Conservation (phyloP, 2,113 vertebrate genomes). For the Pangasianodon hypophthalmus region DNA sequence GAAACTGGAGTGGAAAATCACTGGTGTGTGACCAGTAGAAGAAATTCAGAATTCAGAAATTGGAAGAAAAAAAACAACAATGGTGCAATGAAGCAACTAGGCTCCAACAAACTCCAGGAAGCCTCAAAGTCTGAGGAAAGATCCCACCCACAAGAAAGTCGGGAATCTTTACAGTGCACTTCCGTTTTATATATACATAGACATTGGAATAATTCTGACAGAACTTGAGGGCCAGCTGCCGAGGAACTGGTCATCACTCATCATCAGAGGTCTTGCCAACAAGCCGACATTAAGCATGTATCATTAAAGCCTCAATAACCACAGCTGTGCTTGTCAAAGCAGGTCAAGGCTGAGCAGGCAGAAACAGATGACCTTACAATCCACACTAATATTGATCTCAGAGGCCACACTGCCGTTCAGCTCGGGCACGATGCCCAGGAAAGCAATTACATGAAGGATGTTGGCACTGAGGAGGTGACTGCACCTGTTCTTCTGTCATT, state of each 20-base stretch:
- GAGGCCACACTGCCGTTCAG: not conserved
- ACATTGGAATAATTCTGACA: not conserved
- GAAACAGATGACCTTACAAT: not conserved
- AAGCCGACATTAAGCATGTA: not conserved
- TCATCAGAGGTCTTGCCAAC: slow-evolving; percentile 29
- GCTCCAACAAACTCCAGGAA: too few species aligned
- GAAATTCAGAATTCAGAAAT: too few species aligned
- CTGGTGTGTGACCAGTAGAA: too few species aligned
- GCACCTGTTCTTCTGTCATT: not conserved
- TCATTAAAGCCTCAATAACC: slow-evolving; percentile 26
- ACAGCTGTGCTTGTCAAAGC: slow-evolving; percentile 17
- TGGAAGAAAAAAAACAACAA: not conserved
- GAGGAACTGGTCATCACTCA: slow-evolving; percentile 48
- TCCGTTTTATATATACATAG: too few species aligned
- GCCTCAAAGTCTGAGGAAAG: too few species aligned
- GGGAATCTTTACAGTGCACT: too few species aligned
- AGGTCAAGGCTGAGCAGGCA: slow-evolving; percentile 27
- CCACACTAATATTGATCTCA: not conserved
- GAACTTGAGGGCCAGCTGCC: not conserved
- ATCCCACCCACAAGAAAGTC: too few species aligned
- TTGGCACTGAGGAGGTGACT: not conserved
- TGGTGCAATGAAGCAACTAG: not conserved
- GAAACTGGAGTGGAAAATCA: not conserved
- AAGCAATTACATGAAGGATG: slow-evolving; percentile 13
- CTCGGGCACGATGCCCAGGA: slow-evolving; percentile 9